Base-by-base conservation (phyloP, 2,797 vertebrate genomes). In the Sibirionetta formosa region DNA sequence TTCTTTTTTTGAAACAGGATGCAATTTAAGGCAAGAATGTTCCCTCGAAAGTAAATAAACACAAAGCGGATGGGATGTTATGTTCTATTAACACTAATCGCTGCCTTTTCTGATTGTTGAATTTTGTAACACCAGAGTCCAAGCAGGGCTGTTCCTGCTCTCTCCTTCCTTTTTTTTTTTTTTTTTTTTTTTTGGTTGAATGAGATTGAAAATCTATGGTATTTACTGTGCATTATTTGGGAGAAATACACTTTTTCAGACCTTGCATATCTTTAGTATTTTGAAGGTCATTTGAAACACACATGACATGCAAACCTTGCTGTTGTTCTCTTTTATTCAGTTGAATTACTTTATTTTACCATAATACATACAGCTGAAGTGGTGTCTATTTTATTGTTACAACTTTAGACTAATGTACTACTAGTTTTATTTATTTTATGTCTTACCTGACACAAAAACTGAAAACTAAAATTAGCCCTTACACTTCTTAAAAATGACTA, bases 1-100 rank as follows among this genome's bases (percentile, higher is more conserved):
- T 51, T 51, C 24, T 51, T 85, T 51, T 85, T 72, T 70, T 60
- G 78, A 89, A 90, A 92, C 94, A 96, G 95, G 88, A 95, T 94
- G 81, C 75, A 86, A 85, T 93, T 90, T 79, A 58, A 92, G 88
- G 65, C 82, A 97, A 96, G 85, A 95, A 94, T 96, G 94, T 96
- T 94, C 94, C 75, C 57, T 85, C n/a, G 66, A 87, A 94, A 94
- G 66, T 93, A 97, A 97, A 95, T 95, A 94, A 95, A 96, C 90
- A 80, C 4, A 19, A 93, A 93, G 88, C 4, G 17, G 85, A 90
- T 86, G 24, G 93, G 95, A 95, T 91, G 82, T 94, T 94, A 86
- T 93, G 75, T 96, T 97, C 86, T 95, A 66, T 79, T 91, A 89
- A 75, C 72, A 72, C 57, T 94, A 86, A 93, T 94, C 88, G 51